Evolutionary conservation across 2,888 invertebrate genomes (phyloP).

Genomic region (Notodonta dromedarius): DNA sequence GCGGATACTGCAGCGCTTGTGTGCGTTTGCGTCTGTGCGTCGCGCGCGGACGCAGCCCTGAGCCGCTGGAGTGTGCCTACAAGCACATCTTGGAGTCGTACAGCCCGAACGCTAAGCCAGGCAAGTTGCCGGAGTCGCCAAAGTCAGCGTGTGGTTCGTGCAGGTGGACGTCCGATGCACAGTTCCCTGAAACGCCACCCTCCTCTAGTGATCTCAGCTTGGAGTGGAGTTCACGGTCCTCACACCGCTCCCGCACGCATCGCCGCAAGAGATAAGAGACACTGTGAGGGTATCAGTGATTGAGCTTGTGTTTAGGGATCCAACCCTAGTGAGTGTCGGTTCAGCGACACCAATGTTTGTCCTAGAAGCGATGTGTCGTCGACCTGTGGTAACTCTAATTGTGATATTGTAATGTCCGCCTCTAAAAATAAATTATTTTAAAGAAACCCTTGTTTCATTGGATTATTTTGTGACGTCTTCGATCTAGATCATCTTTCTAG

Average conservation of each 20-base stretch:
- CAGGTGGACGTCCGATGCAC: slow-evolving; percentile 78
- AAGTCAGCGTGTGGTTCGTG: slow-evolving; percentile 72
- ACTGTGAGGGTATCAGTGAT: slow-evolving; percentile 33
- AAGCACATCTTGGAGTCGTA: slow-evolving; percentile 80
- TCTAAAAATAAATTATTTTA: slow-evolving; percentile 1
- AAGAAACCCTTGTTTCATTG: not conserved
- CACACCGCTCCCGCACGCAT: slow-evolving; percentile 62
- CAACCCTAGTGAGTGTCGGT: slow-evolving; percentile 29
- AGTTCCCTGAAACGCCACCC: slow-evolving; percentile 77
- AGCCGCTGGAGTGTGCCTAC: slow-evolving; percentile 76
- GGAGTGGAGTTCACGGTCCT: slow-evolving; percentile 76
- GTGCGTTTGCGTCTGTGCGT: slow-evolving; percentile 70
- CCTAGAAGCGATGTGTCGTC: not conserved
- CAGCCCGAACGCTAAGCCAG: slow-evolving; percentile 48
- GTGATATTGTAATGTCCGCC: not conserved
- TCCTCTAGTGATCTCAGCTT: slow-evolving; percentile 75
- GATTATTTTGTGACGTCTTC: no score
- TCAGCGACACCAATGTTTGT: slow-evolving; percentile 13
- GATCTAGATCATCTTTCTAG: no score
- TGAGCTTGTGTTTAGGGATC: slow-evolving; percentile 41
- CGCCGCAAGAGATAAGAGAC: slow-evolving; percentile 69
- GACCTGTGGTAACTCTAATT: not conserved
- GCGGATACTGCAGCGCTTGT: slow-evolving; percentile 79
- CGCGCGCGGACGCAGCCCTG: slow-evolving; percentile 73
- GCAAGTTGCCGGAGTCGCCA: slow-evolving; percentile 59